Conservation (phyloP, 2,888 invertebrate genomes). For the Coronaproctus castanopsis region DNA sequence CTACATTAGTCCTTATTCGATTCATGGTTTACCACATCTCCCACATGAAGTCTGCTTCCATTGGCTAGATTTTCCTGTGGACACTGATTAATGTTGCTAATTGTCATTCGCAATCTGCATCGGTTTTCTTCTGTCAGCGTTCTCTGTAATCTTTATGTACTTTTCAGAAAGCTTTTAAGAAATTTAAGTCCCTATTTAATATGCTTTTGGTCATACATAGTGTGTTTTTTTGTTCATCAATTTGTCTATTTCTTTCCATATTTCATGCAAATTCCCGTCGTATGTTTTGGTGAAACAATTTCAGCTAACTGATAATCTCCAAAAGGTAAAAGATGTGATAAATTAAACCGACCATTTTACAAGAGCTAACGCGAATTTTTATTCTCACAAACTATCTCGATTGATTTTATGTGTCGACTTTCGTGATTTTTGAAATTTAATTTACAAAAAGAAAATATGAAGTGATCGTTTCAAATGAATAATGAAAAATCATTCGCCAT, state of each 20-base stretch:
- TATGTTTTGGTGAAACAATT: background rate
- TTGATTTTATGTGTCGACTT: too few relatives aligned
- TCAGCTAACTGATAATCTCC: background rate
- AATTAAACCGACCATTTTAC: too few relatives aligned
- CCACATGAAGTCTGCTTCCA: background rate
- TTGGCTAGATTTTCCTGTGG: background rate
- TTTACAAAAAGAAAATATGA: too few relatives aligned
- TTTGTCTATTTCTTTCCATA: background rate
- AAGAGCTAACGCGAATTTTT: too few relatives aligned
- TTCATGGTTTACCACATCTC: background rate
- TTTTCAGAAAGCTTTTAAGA: background rate
- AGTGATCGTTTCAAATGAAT: too few relatives aligned
- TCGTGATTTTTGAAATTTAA: too few relatives aligned
- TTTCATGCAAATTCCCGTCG: background rate
- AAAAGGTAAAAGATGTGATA: too few relatives aligned
- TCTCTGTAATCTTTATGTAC: background rate
- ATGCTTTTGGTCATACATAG: background rate
- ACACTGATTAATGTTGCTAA: background rate
- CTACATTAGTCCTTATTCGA: background rate
- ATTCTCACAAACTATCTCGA: too few relatives aligned
- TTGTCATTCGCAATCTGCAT: background rate
- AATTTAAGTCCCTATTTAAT: background rate
- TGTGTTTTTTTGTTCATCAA: background rate
- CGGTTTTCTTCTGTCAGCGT: background rate
- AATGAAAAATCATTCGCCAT: too few relatives aligned